Conservation (phyloP, 2,113 vertebrate genomes). For the Taurulus bubalis region DNA sequence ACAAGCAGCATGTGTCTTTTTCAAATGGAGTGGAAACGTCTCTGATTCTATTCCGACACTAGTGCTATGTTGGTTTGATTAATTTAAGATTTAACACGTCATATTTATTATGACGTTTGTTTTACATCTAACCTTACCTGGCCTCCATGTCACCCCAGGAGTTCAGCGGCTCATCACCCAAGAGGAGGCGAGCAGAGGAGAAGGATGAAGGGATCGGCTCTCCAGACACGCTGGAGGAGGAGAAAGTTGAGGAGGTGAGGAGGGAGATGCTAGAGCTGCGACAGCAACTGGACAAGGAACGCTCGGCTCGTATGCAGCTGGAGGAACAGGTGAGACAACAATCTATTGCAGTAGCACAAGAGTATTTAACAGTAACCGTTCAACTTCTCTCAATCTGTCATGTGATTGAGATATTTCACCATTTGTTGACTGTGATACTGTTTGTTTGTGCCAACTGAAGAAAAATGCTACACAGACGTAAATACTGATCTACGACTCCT, state of each 20-base stretch:
- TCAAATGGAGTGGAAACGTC: not conserved
- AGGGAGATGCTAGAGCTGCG: slow-evolving; percentile 96
- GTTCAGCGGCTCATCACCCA: slow-evolving; percentile 95
- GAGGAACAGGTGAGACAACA: slow-evolving; percentile 92
- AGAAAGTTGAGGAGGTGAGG: slow-evolving; percentile 95
- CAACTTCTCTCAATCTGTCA: not conserved
- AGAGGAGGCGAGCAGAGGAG: slow-evolving; percentile 96
- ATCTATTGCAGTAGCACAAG: not conserved
- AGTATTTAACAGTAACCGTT: not conserved
- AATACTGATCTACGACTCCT: not conserved
- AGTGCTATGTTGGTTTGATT: not conserved
- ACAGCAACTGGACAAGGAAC: slow-evolving; percentile 97
- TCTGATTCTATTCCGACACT: not conserved
- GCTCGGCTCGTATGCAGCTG: slow-evolving; percentile 95
- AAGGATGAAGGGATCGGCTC: slow-evolving; percentile 98
- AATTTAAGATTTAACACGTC: not conserved
- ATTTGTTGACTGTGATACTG: not conserved
- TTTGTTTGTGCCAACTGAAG: not conserved
- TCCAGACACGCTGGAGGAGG: slow-evolving; percentile 95
- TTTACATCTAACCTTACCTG: not conserved
- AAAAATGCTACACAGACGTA: not conserved
- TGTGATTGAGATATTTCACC: not conserved
- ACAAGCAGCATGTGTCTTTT: not conserved
- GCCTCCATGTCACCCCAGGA: slow-evolving; percentile 81
- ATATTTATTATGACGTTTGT: not conserved